Base-by-base conservation (phyloP, 1,140 invertebrate genomes). In the Conopomorpha cramerella region DNA sequence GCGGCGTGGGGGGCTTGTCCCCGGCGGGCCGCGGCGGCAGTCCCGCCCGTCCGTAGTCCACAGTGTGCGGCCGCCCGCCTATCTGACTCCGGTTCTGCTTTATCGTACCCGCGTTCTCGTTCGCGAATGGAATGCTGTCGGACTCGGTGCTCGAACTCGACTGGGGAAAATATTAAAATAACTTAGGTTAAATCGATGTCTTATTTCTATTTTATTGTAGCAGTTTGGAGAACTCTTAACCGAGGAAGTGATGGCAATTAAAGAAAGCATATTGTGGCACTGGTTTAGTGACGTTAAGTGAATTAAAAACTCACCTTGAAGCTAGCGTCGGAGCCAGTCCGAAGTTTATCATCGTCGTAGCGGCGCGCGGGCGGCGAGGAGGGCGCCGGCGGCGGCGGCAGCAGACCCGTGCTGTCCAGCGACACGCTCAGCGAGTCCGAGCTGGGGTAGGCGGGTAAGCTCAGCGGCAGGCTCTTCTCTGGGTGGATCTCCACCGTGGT, bases 51-150 rank as follows among this genome's bases (percentile, higher is more conserved):
- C 72, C 63, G 46, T 73, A 77, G 43, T 77, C 73, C 2, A 64
- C 70, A 1, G 70, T 70, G 46, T 76, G 73, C 2, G 80, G 80
- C 8, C 80, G 46, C 8, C 74, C 67, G 0, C 68, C 56, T 10
- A 74, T 68, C 39, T 64, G 78, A 27, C 63, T 59, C 11, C 60
- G 76, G 56, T 74, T 82, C 62, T 80, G 82, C 51, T 96, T 96
- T 59, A 99, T 98, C 15, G 96, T 99, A 8, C 96, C 96, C 19
- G 95, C 94, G 78, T 98, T 98, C 63, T 99, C 96, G 73, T 98
- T 98, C 39, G 96, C 96, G 78, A 99, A 99, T 25, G 96, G 96
- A 63, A 99, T 84, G 48, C 93, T 95, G 73, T 98, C 95, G 14
- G 93, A 96, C 79, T 97, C 92, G 34, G 92, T 94, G 78, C 93